A percentile compares a stretch with the other conserved stretches of the same genome.
Evolutionary conservation across 2,797 vertebrate species (phyloP).

Genomic region (Staurois parvus): DNA sequence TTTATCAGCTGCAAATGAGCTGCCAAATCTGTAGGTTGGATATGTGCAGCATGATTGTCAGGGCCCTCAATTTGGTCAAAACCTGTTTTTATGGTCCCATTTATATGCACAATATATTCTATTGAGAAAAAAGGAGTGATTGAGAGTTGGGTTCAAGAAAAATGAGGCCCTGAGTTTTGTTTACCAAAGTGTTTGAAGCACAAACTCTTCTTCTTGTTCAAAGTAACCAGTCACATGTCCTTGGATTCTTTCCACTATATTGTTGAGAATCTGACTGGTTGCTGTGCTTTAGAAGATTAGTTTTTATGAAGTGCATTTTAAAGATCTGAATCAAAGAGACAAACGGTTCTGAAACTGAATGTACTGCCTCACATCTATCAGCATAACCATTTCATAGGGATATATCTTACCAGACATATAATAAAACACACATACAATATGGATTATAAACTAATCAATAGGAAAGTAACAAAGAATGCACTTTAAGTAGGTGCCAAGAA

Average conservation of each 20-base stretch:
- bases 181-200: neutral
- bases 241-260: neutral
- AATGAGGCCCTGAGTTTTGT: neutral
- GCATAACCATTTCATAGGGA: neutral
- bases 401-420: neutral
- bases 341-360: neutral
- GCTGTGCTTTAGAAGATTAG: neutral
- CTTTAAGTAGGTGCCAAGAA: slow-evolving; percentile 37
- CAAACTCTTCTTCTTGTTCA: neutral
- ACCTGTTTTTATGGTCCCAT: neutral
- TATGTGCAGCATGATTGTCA: neutral
- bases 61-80: neutral
- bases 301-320: neutral
- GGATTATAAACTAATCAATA: neutral
- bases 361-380: neutral
- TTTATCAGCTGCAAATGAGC: neutral
- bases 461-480: slow-evolving; percentile 36
- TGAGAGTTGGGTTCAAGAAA: neutral
- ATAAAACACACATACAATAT: slow-evolving; percentile 7
- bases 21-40: neutral
- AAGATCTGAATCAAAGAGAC: neutral
- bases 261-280: neutral
- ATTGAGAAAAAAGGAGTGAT: neutral
- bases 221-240: neutral
- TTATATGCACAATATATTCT: neutral